Base-by-base conservation (phyloP, 2,113 vertebrate genomes). In the Pelusios castaneus region DNA sequence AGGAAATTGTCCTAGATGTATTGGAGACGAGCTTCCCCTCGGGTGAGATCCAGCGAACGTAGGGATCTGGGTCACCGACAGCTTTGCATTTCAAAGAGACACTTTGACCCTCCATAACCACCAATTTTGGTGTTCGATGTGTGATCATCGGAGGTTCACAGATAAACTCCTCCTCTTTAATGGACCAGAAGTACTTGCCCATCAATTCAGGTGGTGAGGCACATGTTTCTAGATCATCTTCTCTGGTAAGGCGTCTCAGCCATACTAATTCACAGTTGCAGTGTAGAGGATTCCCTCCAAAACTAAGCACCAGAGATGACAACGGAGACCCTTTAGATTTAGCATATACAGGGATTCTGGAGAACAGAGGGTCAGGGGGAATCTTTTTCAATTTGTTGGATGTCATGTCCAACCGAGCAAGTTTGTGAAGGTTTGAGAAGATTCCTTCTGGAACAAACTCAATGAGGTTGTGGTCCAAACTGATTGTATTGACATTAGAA, bases 341-440 rank as follows among this genome's bases (percentile, higher is more conserved):
- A 95, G 99, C 99, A 6, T 99, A 99, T 8, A 99, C 98, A 0
- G 99, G 99, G 4, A 99, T 98, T 55, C 99, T 98, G 58, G 99
- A 98, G 87, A 99, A 99, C 3, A 99, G 93, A 0, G 99, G 99
- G 12, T 99, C 99, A 0, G 99, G 99, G 0, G 99, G 99, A 86
- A 99, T 99, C 97, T 99, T 99, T 95, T 99, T 99, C 80, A 99
- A 91, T 92, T 99, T 99, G 96, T 99, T 99, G 83, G 99, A 99
- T 2, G 99, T 99, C 99, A 99, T 99, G 93, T 99, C 99, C 54
- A 99, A 73, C 56, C 99, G 98, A 0, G 99, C 99, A 27, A 99
- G 95, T 90, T 99, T 99, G 97, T 99, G 99, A 0, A 99, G 98
- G 96, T 99, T 99, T 21, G 99, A 99, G 84, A 99, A 99, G 13